A percentile compares a stretch with the other conserved stretches of the same genome.
Evolutionary conservation across 2,113 vertebrate species (phyloP).

Genomic region (Azemiops feae): DNA sequence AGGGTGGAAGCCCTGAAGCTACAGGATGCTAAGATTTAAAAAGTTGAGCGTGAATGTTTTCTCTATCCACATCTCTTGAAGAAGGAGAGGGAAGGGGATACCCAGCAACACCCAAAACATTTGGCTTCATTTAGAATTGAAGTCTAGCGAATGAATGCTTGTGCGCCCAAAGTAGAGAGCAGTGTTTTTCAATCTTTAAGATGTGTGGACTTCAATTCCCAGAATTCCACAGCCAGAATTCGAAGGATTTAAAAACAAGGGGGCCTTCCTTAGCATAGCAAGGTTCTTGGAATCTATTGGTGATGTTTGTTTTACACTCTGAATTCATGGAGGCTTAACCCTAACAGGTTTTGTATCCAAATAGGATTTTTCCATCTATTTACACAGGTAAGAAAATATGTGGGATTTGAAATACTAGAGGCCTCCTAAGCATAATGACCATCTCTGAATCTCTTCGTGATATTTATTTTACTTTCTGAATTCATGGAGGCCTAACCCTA

Average conservation of each 20-base stretch:
- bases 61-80: background rate
- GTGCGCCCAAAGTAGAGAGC: background rate
- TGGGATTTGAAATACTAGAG: background rate
- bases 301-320: background rate
- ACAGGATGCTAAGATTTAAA: background rate
- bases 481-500: background rate
- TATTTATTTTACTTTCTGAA: background rate
- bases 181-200: background rate
- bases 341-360: background rate
- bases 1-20: background rate
- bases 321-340: background rate
- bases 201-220: background rate
- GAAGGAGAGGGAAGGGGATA: background rate
- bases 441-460: background rate
- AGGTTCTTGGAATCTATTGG: background rate
- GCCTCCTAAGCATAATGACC: background rate
- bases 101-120: background rate
- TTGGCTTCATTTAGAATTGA: background rate
- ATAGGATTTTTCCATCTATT: background rate
- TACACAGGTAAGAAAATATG: background rate
- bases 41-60: background rate
- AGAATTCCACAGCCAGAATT: background rate
- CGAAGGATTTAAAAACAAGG: background rate
- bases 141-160: background rate
- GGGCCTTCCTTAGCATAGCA: background rate